phyloP scores from a whole-genome alignment of 2,113 vertebrate species.

The Dinomys branickii region DNA sequence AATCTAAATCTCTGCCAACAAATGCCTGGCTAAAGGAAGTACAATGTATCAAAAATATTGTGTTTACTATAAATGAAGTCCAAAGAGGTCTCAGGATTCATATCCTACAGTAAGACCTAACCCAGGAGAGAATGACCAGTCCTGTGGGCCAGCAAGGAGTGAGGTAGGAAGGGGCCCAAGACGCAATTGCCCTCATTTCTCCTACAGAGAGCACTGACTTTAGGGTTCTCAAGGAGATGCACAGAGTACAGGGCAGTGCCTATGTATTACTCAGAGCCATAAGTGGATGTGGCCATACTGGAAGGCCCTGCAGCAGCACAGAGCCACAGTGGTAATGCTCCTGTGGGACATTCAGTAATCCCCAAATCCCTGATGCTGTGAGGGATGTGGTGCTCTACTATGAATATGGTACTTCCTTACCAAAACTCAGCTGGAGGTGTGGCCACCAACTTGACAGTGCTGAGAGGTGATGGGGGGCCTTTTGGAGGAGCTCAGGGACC shows the following conservation, averaged over 20 bases:
- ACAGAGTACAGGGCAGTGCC: background rate
- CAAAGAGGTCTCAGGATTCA: background rate
- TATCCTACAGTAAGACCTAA: background rate
- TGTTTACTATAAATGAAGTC: background rate
- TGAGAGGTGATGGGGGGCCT: background rate
- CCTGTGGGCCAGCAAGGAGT: background rate
- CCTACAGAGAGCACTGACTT: background rate
- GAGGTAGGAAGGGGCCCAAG: background rate
- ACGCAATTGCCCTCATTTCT: background rate
- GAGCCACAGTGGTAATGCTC: too few species aligned
- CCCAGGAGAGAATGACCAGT: background rate
- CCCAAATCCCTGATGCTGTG: background rate
- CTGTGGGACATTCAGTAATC: background rate
- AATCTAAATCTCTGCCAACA: background rate
- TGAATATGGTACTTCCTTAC: background rate
- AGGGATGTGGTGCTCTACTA: background rate
- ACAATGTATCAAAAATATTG: background rate
- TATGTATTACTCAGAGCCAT: background rate
- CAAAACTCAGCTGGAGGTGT: background rate
- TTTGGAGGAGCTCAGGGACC: background rate
- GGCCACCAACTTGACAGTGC: background rate
- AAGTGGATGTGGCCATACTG: fast-evolving
- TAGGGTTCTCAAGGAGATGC: too few species aligned
- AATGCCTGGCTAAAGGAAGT: background rate
- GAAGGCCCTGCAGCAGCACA: fast-evolving